Evolutionary conservation across 2,888 invertebrate genomes (phyloP), one percentile per base, ranked within the genome.

Genomic region (Vanessa cardui): DNA sequence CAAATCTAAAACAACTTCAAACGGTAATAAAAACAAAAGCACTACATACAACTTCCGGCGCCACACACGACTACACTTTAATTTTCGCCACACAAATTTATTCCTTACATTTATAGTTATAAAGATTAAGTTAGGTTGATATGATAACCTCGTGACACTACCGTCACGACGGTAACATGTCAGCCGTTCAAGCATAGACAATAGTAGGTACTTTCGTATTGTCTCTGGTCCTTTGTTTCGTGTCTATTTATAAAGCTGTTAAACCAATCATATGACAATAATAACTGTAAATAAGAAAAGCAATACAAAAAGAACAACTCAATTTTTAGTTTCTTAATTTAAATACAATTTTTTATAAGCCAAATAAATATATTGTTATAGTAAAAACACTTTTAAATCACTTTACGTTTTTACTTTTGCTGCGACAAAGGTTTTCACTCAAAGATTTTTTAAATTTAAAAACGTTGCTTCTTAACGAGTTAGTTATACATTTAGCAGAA

Each of bases 151-250:
- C 69, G 69, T 72, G 67, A 60, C 50, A 46, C n/a, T 26, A 47
- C 7, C 20, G 58, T 69, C 65, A 66, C 66, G 68, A 71, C 21
- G 46, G 4, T 39, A 60, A 44, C 33, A 58, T 54, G 61, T 61
- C 39, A 58, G 49, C 31, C 69, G 63, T 62, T 61, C 58, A 49
- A 33, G 21, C 59, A 59, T 44, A 69, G 61, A 69, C 69, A 58
- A 65, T 65, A 21, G 58, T 33, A 33, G 44, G 58, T 26, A 47
- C 56, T 56, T 58, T 39, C 12, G 12, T 62, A 62, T 66, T 66
- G 66, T 66, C 49, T 62, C 3, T 20, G 44, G 6, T 44, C 44
- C 45, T 45, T 45, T 45, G 59, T 45, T 6, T 45, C 6, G 20
- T 16, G 20, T 59, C 26, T 59, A 45, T 59, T 45, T 59, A 18